Evolutionary conservation across 2,113 vertebrate genomes (phyloP).

Genomic region (Dromaius novaehollandiae): DNA sequence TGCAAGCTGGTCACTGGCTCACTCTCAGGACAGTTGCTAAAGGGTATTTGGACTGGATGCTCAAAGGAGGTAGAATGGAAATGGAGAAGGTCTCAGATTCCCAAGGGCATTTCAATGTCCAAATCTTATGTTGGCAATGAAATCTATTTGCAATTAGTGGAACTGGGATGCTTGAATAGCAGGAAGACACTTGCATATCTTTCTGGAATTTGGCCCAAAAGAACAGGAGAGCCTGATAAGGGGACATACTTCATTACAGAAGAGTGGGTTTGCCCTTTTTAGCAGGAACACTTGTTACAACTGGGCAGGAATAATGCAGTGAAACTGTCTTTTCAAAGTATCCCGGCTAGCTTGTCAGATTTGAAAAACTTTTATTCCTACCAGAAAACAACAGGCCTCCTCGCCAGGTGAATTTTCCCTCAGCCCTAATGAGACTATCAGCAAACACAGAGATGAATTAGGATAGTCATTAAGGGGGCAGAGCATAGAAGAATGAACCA

Average conservation of each 20-base stretch:
- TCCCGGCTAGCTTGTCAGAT: neutral
- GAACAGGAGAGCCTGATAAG: neutral
- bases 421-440: constrained; percentile 35
- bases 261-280: neutral
- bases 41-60: neutral
- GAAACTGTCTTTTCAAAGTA: neutral
- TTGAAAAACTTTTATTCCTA: constrained; percentile 11
- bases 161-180: neutral
- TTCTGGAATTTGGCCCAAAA: neutral
- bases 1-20: neutral
- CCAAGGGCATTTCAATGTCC: neutral
- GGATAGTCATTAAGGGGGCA: constrained; percentile 47
- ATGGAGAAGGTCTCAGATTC: neutral
- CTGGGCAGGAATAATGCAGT: neutral
- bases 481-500: constrained; percentile 49
- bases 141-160: neutral
- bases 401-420: constrained; percentile 9
- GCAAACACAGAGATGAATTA: neutral
- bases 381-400: constrained; percentile 34
- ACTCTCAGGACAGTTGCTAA: neutral
- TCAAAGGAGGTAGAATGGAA: neutral
- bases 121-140: neutral
- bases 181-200: neutral
- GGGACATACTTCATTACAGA: neutral
- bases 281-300: neutral